Evolutionary conservation across 2,113 vertebrate species (phyloP), one percentile per base, ranked within the genome.

Genomic region (Conger conger): DNA sequence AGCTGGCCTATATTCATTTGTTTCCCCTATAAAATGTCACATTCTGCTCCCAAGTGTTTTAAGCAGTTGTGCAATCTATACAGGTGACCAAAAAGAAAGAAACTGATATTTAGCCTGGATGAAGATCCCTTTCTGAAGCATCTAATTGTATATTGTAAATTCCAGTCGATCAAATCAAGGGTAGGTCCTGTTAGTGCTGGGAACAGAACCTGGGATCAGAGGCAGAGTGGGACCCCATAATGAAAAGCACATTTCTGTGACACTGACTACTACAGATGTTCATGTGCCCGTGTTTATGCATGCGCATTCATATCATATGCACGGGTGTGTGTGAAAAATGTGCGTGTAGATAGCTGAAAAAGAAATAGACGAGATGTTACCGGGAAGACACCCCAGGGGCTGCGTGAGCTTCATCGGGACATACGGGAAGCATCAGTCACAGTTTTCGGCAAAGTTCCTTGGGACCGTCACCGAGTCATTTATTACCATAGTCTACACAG

Each of bases 341-440:
- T 7, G 13, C 68, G 33, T 30, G 9, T 73, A 11, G 27, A 68
- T 4, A 68, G 60, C 60, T 9, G 60, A 68, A 27, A 68, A 1
- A 4, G 9, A 50, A 27, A 63, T 1, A 63, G 57, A 20, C 5
- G 6, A 73, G 68, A 73, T 76, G 38, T 83, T 50, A 45, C 42
- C n/a, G 4, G 23, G 37, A 36, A 83, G 27, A 50, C 23, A 38
- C 33, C 13, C 73, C 20, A 0, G 60, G 84, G 38, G 27, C 11
- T 33, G n/a, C 23, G 30, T 17, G 38, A 36, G 20, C 30, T 23
- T 57, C 4, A 23, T 27, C 36, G 27, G 63, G 42, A 37, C 79
- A 86, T 82, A 68, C 76, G 68, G 84, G 80, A 82, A 5, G 42
- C 42, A 82, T 82, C 84, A 77, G 79, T 37, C 42, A 77, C 79